phyloP scores from a whole-genome alignment of 2,888 invertebrate species.

The Phengaris arion region DNA sequence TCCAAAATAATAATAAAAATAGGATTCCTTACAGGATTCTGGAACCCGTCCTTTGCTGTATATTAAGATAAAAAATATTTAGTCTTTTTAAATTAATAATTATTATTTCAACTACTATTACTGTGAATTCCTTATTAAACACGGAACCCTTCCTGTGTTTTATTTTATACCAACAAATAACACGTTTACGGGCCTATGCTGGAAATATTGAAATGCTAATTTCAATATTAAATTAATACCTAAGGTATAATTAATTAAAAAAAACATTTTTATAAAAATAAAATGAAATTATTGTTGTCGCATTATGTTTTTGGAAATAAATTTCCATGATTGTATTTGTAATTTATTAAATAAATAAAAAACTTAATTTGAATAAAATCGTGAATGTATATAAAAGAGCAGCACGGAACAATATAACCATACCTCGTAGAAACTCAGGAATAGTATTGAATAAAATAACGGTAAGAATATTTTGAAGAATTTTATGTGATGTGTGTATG shows the following conservation, averaged over 20 bases:
- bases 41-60: no score
- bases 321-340: not conserved
- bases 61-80: no score
- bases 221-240: no score
- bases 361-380: not conserved
- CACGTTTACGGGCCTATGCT: not conserved
- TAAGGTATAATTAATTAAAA: no score
- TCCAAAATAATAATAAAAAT: no score
- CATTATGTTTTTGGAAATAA: not conserved
- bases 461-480: not conserved
- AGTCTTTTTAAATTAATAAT: no score
- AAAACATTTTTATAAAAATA: not conserved
- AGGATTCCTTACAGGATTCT: no score
- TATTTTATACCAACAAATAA: not conserved
- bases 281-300: not conserved
- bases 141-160: not conserved
- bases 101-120: no score
- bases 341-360: not conserved
- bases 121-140: not conserved
- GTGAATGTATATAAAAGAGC: not conserved
- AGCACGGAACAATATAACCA: not conserved
- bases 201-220: not conserved
- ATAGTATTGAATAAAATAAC: not conserved
- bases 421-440: not conserved
- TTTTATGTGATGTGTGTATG: not conserved